Evolutionary conservation across 1,140 invertebrate genomes (phyloP).

Genomic region (Antheraea mylitta): DNA sequence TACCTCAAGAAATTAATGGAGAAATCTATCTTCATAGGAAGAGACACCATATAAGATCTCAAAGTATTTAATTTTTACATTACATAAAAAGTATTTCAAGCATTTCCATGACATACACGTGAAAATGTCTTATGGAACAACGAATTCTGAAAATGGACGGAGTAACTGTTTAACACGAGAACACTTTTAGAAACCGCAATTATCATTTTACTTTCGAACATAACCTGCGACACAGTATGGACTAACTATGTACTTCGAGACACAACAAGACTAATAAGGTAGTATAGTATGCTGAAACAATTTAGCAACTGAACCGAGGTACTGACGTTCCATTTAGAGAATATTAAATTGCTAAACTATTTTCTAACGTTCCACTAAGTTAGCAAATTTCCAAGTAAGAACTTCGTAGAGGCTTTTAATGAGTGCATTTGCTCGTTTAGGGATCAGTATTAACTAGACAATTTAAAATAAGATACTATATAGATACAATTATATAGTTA

Average conservation of each 20-base stretch:
- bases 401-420: not conserved
- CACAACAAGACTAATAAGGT: not conserved
- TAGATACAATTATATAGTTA: too few species aligned
- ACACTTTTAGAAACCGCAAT: not conserved
- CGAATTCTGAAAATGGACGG: not conserved
- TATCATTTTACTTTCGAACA: not conserved
- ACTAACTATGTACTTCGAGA: not conserved
- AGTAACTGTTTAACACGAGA: not conserved
- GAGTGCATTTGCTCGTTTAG: too few species aligned
- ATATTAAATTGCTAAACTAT: not conserved
- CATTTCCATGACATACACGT: not conserved
- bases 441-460: too few species aligned
- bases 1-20: too few species aligned
- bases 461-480: too few species aligned
- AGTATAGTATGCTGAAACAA: not conserved
- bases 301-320: not conserved
- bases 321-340: not conserved
- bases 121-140: not conserved
- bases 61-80: not conserved
- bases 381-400: not conserved
- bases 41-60: not conserved
- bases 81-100: not conserved
- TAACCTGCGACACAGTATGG: not conserved
- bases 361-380: not conserved
- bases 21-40: not conserved